Evolutionary conservation across 2,888 invertebrate species (phyloP), one percentile per base, ranked within the genome.

Genomic region (Drosophila niveifrons): DNA sequence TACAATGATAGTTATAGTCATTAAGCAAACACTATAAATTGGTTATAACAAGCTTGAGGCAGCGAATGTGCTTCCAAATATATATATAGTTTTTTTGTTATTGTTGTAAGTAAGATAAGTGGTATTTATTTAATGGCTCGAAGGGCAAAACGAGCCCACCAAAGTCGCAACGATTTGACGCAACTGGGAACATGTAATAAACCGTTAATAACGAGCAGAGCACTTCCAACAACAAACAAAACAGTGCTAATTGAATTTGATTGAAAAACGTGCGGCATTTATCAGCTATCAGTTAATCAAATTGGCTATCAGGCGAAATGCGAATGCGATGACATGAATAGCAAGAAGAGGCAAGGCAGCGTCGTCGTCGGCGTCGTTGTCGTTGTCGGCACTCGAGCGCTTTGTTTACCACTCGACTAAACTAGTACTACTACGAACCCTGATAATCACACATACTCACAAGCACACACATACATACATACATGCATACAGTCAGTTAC

Each of bases 391-490:
- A 64, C 48, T 68, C 57, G 61, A 73, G 63, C 62, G 68, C 47
- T 70, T 70, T 83, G 82, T 82, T 85, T 63, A 75, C 86, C 71
- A 82, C 75, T 78, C 63, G 28, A 58, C 1, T 36, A 39, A 23
- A 11, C 13, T 28, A 57, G 23, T 23, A 46, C 34, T 43, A 31
- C 17, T 17, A 36, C 6, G 8, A n/a, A 23, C n/a, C 10, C 28
- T 43, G 23, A 31, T 31, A 36, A 11, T 18, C 23, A 17, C 9
- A 56, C 13, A 41, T 13, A 41, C 31, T 23, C 15, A 39, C n/a
- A 43, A 7, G 51, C 15, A 39, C 15, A 43, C 9, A 51, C 41
- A 31, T 31, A 41, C 0, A 23, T 36, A 8, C 23, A 23, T n/a
- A 29, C 6, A 55, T 52, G 51, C n/a, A n/a, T n/a, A 4, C 10